Conservation (phyloP, 2,888 invertebrate species). For the Chloroclystis v-ata region DNA sequence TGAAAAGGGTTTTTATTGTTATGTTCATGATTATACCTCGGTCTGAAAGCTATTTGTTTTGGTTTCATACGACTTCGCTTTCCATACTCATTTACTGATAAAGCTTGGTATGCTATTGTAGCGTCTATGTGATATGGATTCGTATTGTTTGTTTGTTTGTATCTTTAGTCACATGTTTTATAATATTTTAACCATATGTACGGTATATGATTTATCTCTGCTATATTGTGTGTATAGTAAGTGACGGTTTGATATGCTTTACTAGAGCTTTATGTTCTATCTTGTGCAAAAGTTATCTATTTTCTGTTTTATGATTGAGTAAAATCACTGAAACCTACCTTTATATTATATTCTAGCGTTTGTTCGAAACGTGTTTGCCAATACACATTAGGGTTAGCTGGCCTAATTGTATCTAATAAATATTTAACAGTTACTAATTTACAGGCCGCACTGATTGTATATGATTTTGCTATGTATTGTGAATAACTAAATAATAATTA, state of each 20-base stretch:
- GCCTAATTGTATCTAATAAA: neutral
- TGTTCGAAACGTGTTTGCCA: neutral
- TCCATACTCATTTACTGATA: conserved; percentile 8
- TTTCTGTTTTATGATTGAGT: no score
- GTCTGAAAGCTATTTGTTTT: conserved; percentile 12
- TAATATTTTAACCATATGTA: neutral
- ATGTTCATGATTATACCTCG: conserved; percentile 13
- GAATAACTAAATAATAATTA: conserved; percentile 9
- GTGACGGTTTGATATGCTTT: no score
- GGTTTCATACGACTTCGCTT: conserved; percentile 10
- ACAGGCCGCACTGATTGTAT: conserved; percentile 4
- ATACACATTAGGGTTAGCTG: neutral
- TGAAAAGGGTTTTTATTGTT: conserved; percentile 17
- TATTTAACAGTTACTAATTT: conserved; percentile 2
- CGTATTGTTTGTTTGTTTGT: conserved; percentile 6
- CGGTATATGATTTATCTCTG: no score
- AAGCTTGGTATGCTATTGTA: neutral
- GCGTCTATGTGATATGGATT: conserved; percentile 1
- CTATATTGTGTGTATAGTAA: no score
- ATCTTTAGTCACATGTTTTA: neutral
- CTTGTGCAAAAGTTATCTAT: no score
- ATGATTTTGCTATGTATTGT: conserved; percentile 4
- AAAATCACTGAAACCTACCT: no score
- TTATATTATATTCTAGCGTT: no score
- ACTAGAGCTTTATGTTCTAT: no score